These are phyloP conservation scores for Blomia tropicalis DNA, from an alignment of 2,888 invertebrate species.

Conservation along the genomic window DNA sequence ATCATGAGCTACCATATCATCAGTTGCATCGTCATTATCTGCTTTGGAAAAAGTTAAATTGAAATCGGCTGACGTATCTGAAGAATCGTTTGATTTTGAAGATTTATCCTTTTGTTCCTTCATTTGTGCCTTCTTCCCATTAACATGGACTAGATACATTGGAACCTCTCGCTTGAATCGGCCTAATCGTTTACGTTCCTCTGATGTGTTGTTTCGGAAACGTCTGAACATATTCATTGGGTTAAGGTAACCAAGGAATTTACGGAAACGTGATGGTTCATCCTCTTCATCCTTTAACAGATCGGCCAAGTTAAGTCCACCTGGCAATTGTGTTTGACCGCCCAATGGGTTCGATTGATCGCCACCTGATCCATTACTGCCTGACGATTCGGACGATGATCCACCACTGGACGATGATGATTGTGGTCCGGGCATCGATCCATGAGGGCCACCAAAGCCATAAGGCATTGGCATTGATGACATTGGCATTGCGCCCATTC, in stretches of 20 bases:
- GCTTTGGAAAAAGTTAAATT: not conserved
- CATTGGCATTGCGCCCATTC: conserved; percentile 5
- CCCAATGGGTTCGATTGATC: conserved; percentile 8
- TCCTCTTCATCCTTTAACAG: conserved; percentile 23
- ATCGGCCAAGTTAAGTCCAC: conserved; percentile 21
- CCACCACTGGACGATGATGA: not conserved
- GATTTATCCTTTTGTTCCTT: not conserved
- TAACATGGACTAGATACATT: conserved; percentile 1
- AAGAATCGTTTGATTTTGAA: not conserved
- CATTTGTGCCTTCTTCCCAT: not conserved
- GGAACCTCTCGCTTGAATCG: conserved; percentile 14
- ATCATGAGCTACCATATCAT: not conserved
- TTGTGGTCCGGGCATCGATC: not conserved
- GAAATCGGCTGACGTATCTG: not conserved
- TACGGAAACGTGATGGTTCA: conserved; percentile 20
- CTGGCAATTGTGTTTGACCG: conserved; percentile 20
- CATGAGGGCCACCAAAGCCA: not conserved
- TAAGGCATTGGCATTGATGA: not conserved
- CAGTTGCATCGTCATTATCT: conserved; percentile 5
- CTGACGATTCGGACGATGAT: not conserved
- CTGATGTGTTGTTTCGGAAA: conserved; percentile 21
- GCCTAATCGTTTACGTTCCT: conserved; percentile 19
- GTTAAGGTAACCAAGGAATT: conserved; percentile 25
- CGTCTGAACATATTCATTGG: conserved; percentile 25
- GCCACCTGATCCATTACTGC: too few species aligned